Percentiles rank a stretch among this genome's conserved stretches.
These are phyloP conservation scores for Australoheros scitulus DNA, from an alignment of 2,113 vertebrate species.

Conservation along the genomic window DNA sequence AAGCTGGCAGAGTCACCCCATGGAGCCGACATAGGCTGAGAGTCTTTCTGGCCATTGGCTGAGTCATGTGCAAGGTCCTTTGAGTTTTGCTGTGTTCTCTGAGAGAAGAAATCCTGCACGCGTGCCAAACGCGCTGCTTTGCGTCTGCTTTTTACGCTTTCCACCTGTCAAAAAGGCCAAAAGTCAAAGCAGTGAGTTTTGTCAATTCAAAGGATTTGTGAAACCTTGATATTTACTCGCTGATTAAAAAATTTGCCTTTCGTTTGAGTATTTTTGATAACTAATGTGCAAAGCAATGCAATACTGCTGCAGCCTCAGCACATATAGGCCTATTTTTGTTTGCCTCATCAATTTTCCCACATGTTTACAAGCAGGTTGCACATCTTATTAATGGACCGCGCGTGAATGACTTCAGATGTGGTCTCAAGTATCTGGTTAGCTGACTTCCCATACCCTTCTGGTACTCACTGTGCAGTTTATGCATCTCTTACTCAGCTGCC, in stretches of 20 bases:
- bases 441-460: constrained; percentile 2
- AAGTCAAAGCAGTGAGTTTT: constrained; percentile 3
- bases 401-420: constrained; percentile 26
- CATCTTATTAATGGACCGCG: constrained; percentile 51
- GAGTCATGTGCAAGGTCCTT: constrained; percentile 33
- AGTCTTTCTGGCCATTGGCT: neutral
- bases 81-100: constrained; percentile 23
- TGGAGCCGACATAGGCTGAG: constrained; percentile 11
- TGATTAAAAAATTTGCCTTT: neutral
- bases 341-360: constrained; percentile 27
- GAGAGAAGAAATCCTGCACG: constrained; percentile 57
- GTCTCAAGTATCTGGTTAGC: constrained; percentile 51
- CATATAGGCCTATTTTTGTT: constrained; percentile 13
- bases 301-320: constrained; percentile 9
- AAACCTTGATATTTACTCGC: neutral
- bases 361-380: constrained; percentile 27
- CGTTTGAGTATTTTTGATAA: constrained; percentile 8
- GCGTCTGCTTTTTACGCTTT: constrained; percentile 57
- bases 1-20: constrained; percentile 21
- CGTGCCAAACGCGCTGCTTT: constrained; percentile 54
- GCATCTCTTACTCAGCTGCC: neutral
- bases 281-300: constrained; percentile 20
- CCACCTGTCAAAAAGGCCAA: constrained; percentile 70
- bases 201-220: neutral
- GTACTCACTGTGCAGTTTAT: neutral